Percentiles rank a stretch among this genome's conserved stretches.
These are phyloP conservation scores for Phymorhynchus buccinoides DNA, from an alignment of 1,140 invertebrate genomes.

Conservation along the genomic window DNA sequence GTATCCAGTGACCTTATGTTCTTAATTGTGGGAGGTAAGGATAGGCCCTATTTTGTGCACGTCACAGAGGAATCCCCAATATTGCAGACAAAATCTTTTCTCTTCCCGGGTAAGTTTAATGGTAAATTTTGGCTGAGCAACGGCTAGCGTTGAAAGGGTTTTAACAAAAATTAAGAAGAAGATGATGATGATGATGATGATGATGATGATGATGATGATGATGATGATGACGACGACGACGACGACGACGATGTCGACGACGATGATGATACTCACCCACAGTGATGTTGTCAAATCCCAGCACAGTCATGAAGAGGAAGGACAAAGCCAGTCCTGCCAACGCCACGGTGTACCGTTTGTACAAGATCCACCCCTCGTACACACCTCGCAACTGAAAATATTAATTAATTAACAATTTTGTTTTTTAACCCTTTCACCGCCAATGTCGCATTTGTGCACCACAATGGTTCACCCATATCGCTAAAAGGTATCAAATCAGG, in stretches of 20 bases:
- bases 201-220: no score
- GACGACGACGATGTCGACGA: background rate
- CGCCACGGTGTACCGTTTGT: constrained; percentile 71
- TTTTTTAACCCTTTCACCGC: background rate
- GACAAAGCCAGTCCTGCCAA: constrained; percentile 75
- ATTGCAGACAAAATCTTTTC: no score
- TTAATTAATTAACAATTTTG: background rate
- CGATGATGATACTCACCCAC: constrained; percentile 65
- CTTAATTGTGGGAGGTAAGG: no score
- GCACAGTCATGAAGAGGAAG: constrained; percentile 77
- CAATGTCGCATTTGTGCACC: no score
- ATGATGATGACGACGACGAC: background rate
- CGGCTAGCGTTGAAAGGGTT: background rate
- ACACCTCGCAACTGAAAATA: constrained; percentile 38
- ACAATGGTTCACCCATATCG: no score
- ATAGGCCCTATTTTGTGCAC: no score
- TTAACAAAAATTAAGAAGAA: background rate
- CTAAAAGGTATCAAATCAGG: no score
- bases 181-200: no score
- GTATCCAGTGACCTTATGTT: no score
- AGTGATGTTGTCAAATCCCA: constrained; percentile 77
- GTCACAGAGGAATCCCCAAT: no score
- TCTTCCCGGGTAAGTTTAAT: no score
- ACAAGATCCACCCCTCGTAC: constrained; percentile 70
- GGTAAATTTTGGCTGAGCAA: background rate